phyloP scores from a whole-genome alignment of 2,113 vertebrate genomes.

The Oreochromis niloticus region DNA sequence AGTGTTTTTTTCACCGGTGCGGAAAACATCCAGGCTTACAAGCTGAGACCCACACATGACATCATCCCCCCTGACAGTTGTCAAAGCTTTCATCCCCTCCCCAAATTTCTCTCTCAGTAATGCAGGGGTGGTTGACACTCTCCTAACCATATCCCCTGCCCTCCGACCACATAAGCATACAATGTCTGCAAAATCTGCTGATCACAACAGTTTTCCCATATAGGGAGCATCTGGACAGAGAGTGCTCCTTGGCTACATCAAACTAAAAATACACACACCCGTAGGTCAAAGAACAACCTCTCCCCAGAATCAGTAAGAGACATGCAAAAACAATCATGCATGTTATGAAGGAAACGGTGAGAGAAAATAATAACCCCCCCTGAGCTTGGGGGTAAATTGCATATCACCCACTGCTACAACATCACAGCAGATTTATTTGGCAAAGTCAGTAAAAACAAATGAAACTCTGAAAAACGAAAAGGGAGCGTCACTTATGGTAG shows the following conservation, averaged over 20 bases:
- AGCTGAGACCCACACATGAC: conserved; percentile 55
- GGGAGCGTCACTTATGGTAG: background rate
- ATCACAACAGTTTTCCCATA: conserved; percentile 16
- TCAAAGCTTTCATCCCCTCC: conserved; percentile 56
- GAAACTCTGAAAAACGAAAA: background rate
- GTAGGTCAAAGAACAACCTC: conserved; percentile 45
- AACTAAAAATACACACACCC: conserved; percentile 61
- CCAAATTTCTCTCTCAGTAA: background rate
- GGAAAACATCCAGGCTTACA: conserved; percentile 27
- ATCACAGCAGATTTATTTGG: conserved; percentile 8
- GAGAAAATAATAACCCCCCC: background rate
- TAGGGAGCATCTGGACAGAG: conserved; percentile 18
- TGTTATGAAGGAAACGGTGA: background rate
- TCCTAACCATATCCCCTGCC: background rate
- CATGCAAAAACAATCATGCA: conserved; percentile 15
- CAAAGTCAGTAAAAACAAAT: conserved; percentile 3
- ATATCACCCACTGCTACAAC: background rate
- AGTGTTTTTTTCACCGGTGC: conserved; percentile 1
- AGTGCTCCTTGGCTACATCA: conserved; percentile 32
- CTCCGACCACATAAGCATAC: background rate
- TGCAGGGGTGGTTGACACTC: background rate
- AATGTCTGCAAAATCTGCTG: conserved; percentile 31
- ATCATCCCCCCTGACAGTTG: conserved; percentile 54
- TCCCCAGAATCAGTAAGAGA: conserved; percentile 49
- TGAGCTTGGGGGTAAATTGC: background rate